phyloP scores from a whole-genome alignment of 2,888 invertebrate species.

The Conchocele bisecta region DNA sequence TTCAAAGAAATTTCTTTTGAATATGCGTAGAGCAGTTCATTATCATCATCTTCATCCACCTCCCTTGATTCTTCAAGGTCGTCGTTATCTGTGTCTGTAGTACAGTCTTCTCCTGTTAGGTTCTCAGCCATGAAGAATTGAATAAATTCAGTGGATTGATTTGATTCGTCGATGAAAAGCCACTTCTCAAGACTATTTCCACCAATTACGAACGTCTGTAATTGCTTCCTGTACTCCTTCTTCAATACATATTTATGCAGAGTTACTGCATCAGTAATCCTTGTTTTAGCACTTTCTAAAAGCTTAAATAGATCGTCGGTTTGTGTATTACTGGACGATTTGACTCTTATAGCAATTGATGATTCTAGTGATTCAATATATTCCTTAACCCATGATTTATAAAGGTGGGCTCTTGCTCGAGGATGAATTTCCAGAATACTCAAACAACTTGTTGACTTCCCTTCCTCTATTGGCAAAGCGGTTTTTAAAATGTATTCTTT shows the following conservation, averaged over 20 bases:
- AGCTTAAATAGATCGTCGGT: not conserved
- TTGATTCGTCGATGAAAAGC: slow-evolving; percentile 32
- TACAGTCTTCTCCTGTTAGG: no score
- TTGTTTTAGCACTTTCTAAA: not conserved
- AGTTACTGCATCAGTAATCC: slow-evolving; percentile 10
- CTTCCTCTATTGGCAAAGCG: slow-evolving; percentile 9
- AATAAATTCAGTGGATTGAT: not conserved
- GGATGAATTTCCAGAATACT: slow-evolving; percentile 27
- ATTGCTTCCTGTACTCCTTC: not conserved
- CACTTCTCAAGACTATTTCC: slow-evolving; percentile 16
- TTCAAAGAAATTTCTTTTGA: not conserved
- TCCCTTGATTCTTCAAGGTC: slow-evolving; percentile 51
- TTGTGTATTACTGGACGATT: not conserved
- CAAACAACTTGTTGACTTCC: not conserved
- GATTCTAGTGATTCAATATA: slow-evolving; percentile 15
- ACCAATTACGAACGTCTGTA: slow-evolving; percentile 5
- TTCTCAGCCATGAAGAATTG: no score
- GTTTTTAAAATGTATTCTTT: slow-evolving; percentile 28
- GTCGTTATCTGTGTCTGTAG: no score
- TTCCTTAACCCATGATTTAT: slow-evolving; percentile 46
- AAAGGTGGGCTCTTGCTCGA: slow-evolving; percentile 36
- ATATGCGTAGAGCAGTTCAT: not conserved
- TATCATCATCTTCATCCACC: slow-evolving; percentile 42
- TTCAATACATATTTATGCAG: not conserved
- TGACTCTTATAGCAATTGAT: not conserved